These are phyloP conservation scores for Elysia crispata DNA, from an alignment of 2,888 invertebrate species.

Conservation along the genomic window DNA sequence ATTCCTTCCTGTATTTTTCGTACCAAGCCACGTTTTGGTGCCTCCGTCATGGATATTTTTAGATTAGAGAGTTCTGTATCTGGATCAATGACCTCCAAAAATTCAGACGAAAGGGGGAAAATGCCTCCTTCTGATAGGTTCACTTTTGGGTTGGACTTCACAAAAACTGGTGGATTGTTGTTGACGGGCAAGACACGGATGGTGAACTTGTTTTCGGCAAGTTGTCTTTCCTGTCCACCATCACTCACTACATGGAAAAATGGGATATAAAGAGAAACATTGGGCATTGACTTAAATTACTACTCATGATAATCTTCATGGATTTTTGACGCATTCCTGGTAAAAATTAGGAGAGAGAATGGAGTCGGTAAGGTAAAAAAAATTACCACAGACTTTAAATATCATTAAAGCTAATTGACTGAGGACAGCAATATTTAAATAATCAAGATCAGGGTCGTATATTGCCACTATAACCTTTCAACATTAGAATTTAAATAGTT, in stretches of 20 bases:
- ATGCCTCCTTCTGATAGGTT: slow-evolving; percentile 63
- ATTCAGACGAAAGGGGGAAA: slow-evolving; percentile 60
- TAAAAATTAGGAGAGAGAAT: no score
- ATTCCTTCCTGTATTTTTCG: slow-evolving; percentile 58
- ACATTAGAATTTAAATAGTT: no score
- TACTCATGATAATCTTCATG: no score
- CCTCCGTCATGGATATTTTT: slow-evolving; percentile 57
- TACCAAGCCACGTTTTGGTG: slow-evolving; percentile 61
- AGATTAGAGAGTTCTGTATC: slow-evolving; percentile 65
- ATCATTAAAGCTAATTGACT: no score
- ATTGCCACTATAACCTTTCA: no score
- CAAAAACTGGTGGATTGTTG: slow-evolving; percentile 68
- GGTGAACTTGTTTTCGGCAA: slow-evolving; percentile 65
- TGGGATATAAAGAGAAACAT: no score
- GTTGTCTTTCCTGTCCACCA: slow-evolving; percentile 53
- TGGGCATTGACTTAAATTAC: no score
- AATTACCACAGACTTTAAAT: no score
- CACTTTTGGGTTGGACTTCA: slow-evolving; percentile 54
- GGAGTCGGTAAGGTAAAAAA: no score
- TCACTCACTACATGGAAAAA: slow-evolving; percentile 59
- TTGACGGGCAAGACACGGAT: slow-evolving; percentile 70
- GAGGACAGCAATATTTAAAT: no score
- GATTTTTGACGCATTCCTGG: no score
- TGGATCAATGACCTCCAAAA: slow-evolving; percentile 64
- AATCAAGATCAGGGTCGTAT: no score